Evolutionary conservation across 2,113 vertebrate genomes (phyloP), one percentile per base, ranked within the genome.

Genomic region (Xerus inauris): DNA sequence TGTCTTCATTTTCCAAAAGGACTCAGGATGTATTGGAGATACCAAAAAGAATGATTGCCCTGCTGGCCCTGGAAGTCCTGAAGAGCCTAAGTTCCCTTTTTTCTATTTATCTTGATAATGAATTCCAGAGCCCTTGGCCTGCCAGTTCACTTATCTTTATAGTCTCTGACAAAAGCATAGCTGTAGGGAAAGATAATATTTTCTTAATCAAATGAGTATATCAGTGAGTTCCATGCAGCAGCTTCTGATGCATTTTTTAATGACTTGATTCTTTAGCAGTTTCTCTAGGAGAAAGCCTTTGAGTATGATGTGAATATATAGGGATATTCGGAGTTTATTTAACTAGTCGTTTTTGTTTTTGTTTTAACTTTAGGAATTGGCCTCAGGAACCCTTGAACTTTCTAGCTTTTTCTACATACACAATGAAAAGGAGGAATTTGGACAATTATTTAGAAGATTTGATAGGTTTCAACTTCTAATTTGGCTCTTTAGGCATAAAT

Each of bases 141-240:
- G 75, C 65, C 79, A 22, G 47, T 89, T 95, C 71, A n/a, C 86
- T 71, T 95, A 83, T 95, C 91, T 95, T 76, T 69, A n/a, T 10
- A 32, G 9, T 85, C 93, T 81, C 67, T 89, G 87, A 96, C 54
- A 91, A 96, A 93, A 94, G 87, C 93, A 92, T 82, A 32, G 65
- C 93, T 95, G 59, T 47, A 47, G 87, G 93, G 80, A 97, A 95
- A 89, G 93, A 93, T 81, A 94, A 87, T 92, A 94, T 96, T 97
- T 97, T 95, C 96, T 93, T 96, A 93, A 96, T 97, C 93, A 95
- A 89, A 85, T 82, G 89, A 73, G 81, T 57, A 87, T 92, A 89
- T 93, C 93, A 93, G 80, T 42, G 40, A 88, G 79, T 90, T 87
- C 69, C 47, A n/a, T 16, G 59, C 12, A 42, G 89, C 47, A 57